Conservation (phyloP, 2,888 invertebrate species). For the Zaprionus obscuricornis region DNA sequence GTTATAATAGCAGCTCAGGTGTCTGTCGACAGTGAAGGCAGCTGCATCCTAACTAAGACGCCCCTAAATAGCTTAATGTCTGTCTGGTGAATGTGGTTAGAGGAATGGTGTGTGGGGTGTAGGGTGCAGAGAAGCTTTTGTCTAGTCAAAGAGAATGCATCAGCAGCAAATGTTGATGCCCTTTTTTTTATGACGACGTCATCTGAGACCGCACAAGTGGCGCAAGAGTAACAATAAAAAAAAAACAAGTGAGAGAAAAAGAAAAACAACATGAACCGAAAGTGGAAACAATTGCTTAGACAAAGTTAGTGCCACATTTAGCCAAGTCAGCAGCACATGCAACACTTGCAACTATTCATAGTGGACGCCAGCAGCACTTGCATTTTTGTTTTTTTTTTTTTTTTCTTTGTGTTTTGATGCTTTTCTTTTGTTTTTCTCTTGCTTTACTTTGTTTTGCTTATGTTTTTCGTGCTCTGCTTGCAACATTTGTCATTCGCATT, state of each 20-base stretch:
- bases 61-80: too few species aligned
- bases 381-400: neutral
- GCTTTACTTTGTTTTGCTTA: constrained; percentile 32
- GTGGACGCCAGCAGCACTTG: neutral
- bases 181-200: constrained; percentile 24
- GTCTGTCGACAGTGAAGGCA: constrained; percentile 23
- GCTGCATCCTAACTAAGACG: constrained; percentile 27
- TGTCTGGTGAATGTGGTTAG: too few species aligned
- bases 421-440: too few species aligned
- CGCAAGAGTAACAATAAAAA: constrained; percentile 39
- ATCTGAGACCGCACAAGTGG: constrained; percentile 65
- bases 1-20: constrained; percentile 37
- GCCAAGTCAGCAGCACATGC: constrained; percentile 35
- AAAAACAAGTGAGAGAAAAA: neutral
- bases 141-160: constrained; percentile 29
- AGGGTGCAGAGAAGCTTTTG: too few species aligned
- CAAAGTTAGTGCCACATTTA: constrained; percentile 45
- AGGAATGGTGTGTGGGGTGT: too few species aligned
- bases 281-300: constrained; percentile 3
- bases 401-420: neutral
- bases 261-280: constrained; percentile 14
- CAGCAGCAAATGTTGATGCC: constrained; percentile 1
- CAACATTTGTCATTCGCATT: constrained; percentile 56
- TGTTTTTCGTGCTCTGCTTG: constrained; percentile 32
- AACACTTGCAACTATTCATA: constrained; percentile 15